A percentile compares a stretch with the other conserved stretches of the same genome.
phyloP scores from a whole-genome alignment of 2,888 invertebrate species.

The Dicranocentrus wangi region DNA sequence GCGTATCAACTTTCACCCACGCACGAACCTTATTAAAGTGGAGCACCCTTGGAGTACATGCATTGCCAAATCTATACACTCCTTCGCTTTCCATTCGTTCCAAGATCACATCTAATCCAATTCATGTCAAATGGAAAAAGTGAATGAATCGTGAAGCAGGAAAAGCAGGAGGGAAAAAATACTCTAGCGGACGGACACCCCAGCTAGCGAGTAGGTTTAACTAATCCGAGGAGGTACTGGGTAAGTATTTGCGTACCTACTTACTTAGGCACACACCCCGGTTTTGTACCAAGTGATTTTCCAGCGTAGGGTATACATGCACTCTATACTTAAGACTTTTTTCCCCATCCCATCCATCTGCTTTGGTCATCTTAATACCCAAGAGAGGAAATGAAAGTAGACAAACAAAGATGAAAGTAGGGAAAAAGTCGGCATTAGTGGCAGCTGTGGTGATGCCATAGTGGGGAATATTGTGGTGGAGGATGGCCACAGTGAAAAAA shows the following conservation, averaged over 20 bases:
- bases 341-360: conserved; percentile 47
- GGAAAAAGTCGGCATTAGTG: conserved; percentile 37
- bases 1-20: conserved; percentile 50
- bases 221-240: no score
- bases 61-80: neutral
- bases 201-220: no score
- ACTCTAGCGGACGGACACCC: no score
- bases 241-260: no score
- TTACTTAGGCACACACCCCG: no score
- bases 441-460: conserved; percentile 1
- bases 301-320: no score
- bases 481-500: conserved; percentile 2
- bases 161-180: neutral
- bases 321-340: no score
- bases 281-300: no score
- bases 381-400: conserved; percentile 58
- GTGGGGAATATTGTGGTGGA: no score
- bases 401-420: conserved; percentile 49
- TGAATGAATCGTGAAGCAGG: no score
- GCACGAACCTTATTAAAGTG: neutral
- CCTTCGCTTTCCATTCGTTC: neutral
- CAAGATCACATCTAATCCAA: conserved; percentile 10
- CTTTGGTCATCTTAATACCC: conserved; percentile 47
- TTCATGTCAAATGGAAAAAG: conserved; percentile 8
- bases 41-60: neutral